A percentile compares a stretch with the other conserved stretches of the same genome.
Evolutionary conservation across 1,140 invertebrate species (phyloP).

Genomic region (Tetramorium simillimum): DNA sequence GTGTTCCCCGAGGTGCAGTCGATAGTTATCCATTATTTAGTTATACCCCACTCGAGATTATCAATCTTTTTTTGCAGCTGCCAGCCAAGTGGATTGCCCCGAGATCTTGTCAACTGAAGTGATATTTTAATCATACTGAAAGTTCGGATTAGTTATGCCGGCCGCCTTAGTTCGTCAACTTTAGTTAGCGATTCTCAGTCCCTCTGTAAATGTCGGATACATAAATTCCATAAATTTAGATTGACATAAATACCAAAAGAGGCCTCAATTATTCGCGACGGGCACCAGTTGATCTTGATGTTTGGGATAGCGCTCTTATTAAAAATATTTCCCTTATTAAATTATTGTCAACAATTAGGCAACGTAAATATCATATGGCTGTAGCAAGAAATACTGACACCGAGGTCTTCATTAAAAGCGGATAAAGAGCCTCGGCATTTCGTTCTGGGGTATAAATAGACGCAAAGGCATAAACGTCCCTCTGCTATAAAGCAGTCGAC

Average conservation of each 20-base stretch:
- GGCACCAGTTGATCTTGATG: too few relatives aligned
- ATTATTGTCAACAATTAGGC: neutral
- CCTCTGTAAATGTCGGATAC: conserved; percentile 14
- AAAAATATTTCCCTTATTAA: neutral
- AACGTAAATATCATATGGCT: neutral
- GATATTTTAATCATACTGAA: conserved; percentile 51
- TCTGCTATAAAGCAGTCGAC: conserved; percentile 22
- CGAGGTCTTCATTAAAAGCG: conserved; percentile 27
- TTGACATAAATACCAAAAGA: conserved; percentile 46
- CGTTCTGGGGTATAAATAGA: conserved; percentile 41
- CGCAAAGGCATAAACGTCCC: conserved; percentile 33
- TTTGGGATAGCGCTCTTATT: neutral
- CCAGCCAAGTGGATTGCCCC: conserved; percentile 4
- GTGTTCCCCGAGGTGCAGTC: conserved; percentile 14
- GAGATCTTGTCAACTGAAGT: conserved; percentile 49
- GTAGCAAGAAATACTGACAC: neutral
- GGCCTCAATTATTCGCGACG: neutral
- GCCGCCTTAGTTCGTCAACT: conserved; percentile 19
- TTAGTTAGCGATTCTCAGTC: conserved; percentile 36
- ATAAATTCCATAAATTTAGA: conserved; percentile 57
- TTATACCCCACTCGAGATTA: conserved; percentile 37
- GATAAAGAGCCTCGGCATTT: conserved; percentile 18
- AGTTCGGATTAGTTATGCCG: conserved; percentile 29
- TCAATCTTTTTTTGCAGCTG: conserved; percentile 25
- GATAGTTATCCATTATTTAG: conserved; percentile 53